These are phyloP conservation scores for Typhlichthys eigenmanni DNA, from an alignment of 2,797 vertebrate genomes.

Conservation along the genomic window DNA sequence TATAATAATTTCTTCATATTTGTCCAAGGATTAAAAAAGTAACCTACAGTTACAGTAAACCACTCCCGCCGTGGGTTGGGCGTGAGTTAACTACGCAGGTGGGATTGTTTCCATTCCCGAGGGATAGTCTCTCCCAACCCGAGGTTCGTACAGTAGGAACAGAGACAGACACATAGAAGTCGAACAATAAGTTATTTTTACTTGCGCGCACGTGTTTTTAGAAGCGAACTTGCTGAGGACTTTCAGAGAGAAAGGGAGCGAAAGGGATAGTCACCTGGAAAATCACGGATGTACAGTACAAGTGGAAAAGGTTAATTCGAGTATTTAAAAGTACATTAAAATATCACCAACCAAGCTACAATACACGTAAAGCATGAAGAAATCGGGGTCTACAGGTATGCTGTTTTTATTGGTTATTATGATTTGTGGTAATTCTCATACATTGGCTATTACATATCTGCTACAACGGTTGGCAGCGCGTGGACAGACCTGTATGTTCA, in stretches of 20 bases:
- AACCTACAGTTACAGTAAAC: slow-evolving; percentile 40
- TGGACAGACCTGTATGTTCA: too few species aligned
- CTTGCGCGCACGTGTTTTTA: slow-evolving; percentile 28
- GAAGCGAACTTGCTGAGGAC: slow-evolving; percentile 4
- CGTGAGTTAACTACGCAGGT: slow-evolving; percentile 68
- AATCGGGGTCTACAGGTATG: slow-evolving; percentile 64
- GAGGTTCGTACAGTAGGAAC: slow-evolving; percentile 17
- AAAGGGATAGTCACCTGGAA: slow-evolving; percentile 19
- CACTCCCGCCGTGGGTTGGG: slow-evolving; percentile 65
- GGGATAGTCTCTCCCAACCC: slow-evolving; percentile 21
- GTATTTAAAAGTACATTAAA: not conserved
- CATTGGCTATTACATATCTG: too few species aligned
- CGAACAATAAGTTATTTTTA: not conserved
- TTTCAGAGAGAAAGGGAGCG: not conserved
- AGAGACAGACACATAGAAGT: slow-evolving; percentile 12
- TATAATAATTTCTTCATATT: too few species aligned
- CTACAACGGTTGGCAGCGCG: too few species aligned
- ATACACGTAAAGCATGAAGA: slow-evolving; percentile 58
- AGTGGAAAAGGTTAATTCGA: not conserved
- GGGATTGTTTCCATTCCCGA: slow-evolving; percentile 48
- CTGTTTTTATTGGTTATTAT: too few species aligned
- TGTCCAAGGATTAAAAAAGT: not conserved
- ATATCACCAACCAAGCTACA: not conserved
- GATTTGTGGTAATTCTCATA: too few species aligned
- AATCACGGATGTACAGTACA: slow-evolving; percentile 32